Conservation (phyloP, 2,888 invertebrate species). For the Polydrusus pterygomalis region DNA sequence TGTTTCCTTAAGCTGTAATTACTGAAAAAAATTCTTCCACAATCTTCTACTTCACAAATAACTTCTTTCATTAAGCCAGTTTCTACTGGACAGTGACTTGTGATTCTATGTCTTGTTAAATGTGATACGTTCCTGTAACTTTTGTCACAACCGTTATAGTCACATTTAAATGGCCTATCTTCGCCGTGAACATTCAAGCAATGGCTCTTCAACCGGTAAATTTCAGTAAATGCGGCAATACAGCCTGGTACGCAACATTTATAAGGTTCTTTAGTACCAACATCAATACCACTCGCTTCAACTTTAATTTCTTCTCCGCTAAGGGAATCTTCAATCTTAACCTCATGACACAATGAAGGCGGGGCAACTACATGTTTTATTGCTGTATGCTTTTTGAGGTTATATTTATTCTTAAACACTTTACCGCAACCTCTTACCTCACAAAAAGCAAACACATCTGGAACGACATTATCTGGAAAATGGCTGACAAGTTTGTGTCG, state of each 20-base stretch:
- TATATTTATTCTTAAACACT: slow-evolving; percentile 62
- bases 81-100: not conserved
- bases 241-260: not conserved
- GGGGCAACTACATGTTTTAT: not conserved
- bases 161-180: not conserved
- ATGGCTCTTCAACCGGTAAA: not conserved
- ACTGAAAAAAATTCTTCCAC: not conserved
- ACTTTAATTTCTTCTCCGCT: too few relatives aligned
- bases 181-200: not conserved
- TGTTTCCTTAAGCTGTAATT: not conserved
- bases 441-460: slow-evolving; percentile 56
- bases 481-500: slow-evolving; percentile 62
- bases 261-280: not conserved
- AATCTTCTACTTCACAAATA: not conserved
- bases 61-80: not conserved
- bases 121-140: not conserved
- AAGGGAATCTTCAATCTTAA: too few relatives aligned
- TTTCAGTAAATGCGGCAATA: not conserved
- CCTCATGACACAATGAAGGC: too few relatives aligned
- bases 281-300: too few relatives aligned
- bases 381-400: slow-evolving; percentile 64
- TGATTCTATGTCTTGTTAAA: not conserved
- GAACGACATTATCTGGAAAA: slow-evolving; percentile 25
- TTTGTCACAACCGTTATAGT: not conserved
- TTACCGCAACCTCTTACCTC: slow-evolving; percentile 59